Evolutionary conservation across 2,888 invertebrate genomes (phyloP), one percentile per base, ranked within the genome.

Genomic region (Trachelus iudaicus): DNA sequence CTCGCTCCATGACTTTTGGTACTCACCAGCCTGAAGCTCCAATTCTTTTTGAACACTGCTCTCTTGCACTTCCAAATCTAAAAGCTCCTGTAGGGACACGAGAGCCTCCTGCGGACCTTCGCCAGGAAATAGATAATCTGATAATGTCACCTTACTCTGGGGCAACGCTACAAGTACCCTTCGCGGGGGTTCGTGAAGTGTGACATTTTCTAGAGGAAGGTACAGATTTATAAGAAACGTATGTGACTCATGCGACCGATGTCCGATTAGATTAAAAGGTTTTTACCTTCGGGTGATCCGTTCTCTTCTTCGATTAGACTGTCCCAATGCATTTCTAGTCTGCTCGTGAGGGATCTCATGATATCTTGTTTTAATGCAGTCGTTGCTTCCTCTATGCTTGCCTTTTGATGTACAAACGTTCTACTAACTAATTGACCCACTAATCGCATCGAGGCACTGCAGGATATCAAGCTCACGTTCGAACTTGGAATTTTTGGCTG

Each of bases 321-420:
- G 92, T 98, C 98, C 93, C 97, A 98, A 89, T 98, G 97, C 94
- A 98, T 96, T 87, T 97, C 97, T 88, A 98, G 94, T 81, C 98
- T 93, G 15, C 97, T 95, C 15, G 96, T 94, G 79, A 98, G 92
- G 77, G 98, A 98, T 79, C 98, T 93, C 82, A 98, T 93, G 34
- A 98, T 94, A 89, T 98, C 98, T 89, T 96, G 95, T 87, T 95
- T 95, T 15, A 98, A 93, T 34, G 96, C 96, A 83, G 92, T 91
- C 34, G 95, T 94, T 1, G 96, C 96, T 88, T 96, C 96, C 75
- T 92, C 93, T 37, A 97, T 94, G 3, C 95, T 95, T 4, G 95
- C 95, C 88, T 95, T 96, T 15, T 95, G 94, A 89, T 95, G 95
- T 84, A 97, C 93, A 92, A 96, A 97, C n/a, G 97, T 94, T 88